Conservation (phyloP, 1,140 invertebrate species). For the Drosophila nikananu region DNA sequence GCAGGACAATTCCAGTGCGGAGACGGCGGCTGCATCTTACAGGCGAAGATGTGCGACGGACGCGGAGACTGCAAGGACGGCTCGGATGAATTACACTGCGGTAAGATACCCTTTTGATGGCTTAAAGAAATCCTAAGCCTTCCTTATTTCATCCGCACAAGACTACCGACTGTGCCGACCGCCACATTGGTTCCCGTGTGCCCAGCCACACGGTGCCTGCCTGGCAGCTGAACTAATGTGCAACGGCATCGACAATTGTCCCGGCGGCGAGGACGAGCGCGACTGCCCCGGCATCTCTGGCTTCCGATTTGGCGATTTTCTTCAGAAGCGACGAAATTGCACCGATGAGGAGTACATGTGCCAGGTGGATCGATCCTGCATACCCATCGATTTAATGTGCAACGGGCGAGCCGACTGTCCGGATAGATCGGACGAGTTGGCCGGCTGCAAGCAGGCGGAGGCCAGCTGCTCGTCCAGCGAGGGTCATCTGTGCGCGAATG, state of each 20-base stretch:
- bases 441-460: slow-evolving; percentile 85
- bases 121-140: not conserved
- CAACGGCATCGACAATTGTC: slow-evolving; percentile 87
- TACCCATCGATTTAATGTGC: slow-evolving; percentile 89
- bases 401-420: slow-evolving; percentile 91
- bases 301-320: slow-evolving; percentile 7
- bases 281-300: slow-evolving; percentile 41
- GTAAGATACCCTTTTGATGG: slow-evolving; percentile 72
- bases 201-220: slow-evolving; percentile 79
- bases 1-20: slow-evolving; percentile 86
- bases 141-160: not conserved
- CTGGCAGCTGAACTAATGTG: slow-evolving; percentile 85
- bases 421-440: slow-evolving; percentile 91
- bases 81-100: slow-evolving; percentile 89
- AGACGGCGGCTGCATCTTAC: slow-evolving; percentile 88
- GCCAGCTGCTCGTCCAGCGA: slow-evolving; percentile 47
- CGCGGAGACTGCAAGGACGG: slow-evolving; percentile 88
- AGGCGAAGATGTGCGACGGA: slow-evolving; percentile 89
- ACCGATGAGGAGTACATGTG: slow-evolving; percentile 87
- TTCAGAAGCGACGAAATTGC: slow-evolving; percentile 78
- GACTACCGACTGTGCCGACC: slow-evolving; percentile 74
- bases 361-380: slow-evolving; percentile 87
- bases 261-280: slow-evolving; percentile 86
- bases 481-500: slow-evolving; percentile 74
- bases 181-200: slow-evolving; percentile 81